Evolutionary conservation across 2,113 vertebrate genomes (phyloP), one percentile per base, ranked within the genome.

Genomic region (Sinocyclocheilus anshuiensis): DNA sequence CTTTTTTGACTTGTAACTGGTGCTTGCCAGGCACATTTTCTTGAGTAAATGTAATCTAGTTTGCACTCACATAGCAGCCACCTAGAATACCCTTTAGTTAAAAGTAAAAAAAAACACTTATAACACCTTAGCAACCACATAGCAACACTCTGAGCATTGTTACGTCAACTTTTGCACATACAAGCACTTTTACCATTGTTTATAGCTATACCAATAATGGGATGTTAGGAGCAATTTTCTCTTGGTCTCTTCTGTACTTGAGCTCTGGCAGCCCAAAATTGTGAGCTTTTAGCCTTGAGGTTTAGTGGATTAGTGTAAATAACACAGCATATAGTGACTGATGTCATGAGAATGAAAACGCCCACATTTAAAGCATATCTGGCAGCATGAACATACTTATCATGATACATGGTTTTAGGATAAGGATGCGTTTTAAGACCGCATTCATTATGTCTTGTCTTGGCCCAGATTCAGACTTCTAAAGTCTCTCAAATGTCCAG

Each of bases 261-360:
- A 24, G 10, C 42, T 24, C 22, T 45, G 39, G 59, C 39, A 65
- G 59, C 15, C 59, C 33, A 65, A 65, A 81, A 81, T 81, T 81
- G 57, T 45, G n/a, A 26, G 59, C 77, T 78, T 78, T 39, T 74
- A 74, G 36, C 7, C 55, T 9, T 61, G 77, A n/a, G 78, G 78
- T 81, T 65, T 26, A 81, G 59, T 45, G 45, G 80, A 71, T 82
- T 82, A 82, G 42, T 50, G 24, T 71, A 82, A 50, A 69, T 82
- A 82, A 82, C 63, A 45, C 59, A 22, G 63, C 7, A 69, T 82
- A 53, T 13, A 69, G 42, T 48, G 42, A 69, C 15, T 69, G 45
- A 50, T 29, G 63, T 69, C 80, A 69, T 69, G 45, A 82, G 42
- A 67, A 69, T 1, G 24, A 69, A 82, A 53, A 81, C 79, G 24